Percentiles rank a stretch among this genome's conserved stretches.
These are phyloP conservation scores for Melanotaenia maccullochi DNA, from an alignment of 2,797 vertebrate genomes.

Conservation along the genomic window DNA sequence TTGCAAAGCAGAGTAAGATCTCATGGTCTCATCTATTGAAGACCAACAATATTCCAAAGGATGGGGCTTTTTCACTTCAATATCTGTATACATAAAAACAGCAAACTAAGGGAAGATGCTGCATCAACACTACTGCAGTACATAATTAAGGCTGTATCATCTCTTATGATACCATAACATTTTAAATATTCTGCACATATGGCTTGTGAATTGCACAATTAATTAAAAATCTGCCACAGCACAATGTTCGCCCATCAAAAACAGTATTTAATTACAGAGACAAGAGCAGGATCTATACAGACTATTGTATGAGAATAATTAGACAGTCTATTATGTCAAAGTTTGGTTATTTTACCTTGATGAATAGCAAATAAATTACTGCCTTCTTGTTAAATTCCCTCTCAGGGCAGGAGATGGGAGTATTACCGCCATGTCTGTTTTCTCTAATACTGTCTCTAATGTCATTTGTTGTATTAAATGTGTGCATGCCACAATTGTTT, in stretches of 20 bases:
- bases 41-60: constrained; percentile 1
- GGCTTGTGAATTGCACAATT: constrained; percentile 27
- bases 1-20: constrained; percentile 4
- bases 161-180: not conserved
- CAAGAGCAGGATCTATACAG: constrained; percentile 14
- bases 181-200: constrained; percentile 4
- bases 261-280: constrained; percentile 35
- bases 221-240: constrained; percentile 33
- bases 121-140: constrained; percentile 3
- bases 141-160: constrained; percentile 1
- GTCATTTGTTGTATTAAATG: constrained; percentile 1
- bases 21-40: constrained; percentile 7
- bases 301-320: constrained; percentile 28
- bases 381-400: constrained; percentile 5
- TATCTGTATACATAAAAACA: not conserved
- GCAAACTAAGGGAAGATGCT: not conserved
- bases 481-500: not conserved
- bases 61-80: not conserved
- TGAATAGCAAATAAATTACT: constrained; percentile 23
- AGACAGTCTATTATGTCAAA: constrained; percentile 30
- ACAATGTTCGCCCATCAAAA: constrained; percentile 27
- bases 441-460: constrained; percentile 2
- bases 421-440: not conserved
- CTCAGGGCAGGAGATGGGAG: not conserved
- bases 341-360: constrained; percentile 30